These are phyloP conservation scores for Cheilinus undulatus DNA, from an alignment of 2,113 vertebrate species.

Conservation along the genomic window DNA sequence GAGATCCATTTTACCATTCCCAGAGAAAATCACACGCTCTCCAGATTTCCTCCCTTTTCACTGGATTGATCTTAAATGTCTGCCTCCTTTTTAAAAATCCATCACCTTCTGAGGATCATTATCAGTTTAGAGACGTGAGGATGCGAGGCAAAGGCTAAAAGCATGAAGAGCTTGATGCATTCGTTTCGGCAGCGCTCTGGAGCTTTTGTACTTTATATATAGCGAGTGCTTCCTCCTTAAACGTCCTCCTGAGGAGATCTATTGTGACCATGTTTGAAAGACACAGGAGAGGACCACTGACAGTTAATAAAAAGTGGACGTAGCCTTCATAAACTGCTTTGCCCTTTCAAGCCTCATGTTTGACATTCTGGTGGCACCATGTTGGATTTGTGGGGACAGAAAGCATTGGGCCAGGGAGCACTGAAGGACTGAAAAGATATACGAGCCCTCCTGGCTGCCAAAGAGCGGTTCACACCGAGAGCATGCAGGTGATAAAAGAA, in stretches of 20 bases:
- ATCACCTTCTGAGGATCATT: not conserved
- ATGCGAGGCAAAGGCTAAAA: conserved; percentile 10
- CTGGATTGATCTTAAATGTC: not conserved
- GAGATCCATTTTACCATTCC: not conserved
- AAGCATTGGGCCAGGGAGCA: not conserved
- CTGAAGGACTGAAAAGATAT: not conserved
- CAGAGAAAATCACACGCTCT: not conserved
- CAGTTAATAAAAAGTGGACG: not conserved
- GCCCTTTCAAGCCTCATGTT: not conserved
- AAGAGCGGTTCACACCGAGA: conserved; percentile 32
- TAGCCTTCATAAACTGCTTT: not conserved
- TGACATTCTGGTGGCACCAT: not conserved
- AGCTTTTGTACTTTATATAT: conserved; percentile 6
- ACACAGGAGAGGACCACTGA: not conserved
- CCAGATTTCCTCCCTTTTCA: not conserved
- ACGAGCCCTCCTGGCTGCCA: conserved; percentile 6
- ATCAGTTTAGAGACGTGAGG: conserved; percentile 9
- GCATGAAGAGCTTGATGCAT: conserved; percentile 6
- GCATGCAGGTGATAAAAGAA: conserved; percentile 18
- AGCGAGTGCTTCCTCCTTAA: not conserved
- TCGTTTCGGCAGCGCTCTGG: not conserved
- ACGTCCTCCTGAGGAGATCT: not conserved
- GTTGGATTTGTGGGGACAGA: not conserved
- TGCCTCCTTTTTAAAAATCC: not conserved
- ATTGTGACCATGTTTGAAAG: not conserved